Percentiles rank a stretch among this genome's conserved stretches.
These are phyloP conservation scores for Cheilosia soror DNA, from an alignment of 2,888 invertebrate species.

Conservation along the genomic window DNA sequence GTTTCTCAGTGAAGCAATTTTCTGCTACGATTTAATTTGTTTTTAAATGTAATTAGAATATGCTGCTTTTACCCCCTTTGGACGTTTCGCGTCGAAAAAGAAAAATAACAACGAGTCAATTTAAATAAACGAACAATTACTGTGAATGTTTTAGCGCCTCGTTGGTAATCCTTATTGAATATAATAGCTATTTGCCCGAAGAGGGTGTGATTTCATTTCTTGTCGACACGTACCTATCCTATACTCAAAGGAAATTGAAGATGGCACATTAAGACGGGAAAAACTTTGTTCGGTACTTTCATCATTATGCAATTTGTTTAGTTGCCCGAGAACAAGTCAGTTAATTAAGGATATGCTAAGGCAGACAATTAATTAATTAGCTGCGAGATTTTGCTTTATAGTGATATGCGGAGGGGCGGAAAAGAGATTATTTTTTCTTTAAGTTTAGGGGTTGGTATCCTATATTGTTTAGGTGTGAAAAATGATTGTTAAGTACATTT, in stretches of 20 bases:
- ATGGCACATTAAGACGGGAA: conserved; percentile 39
- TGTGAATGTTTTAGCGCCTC: conserved; percentile 20
- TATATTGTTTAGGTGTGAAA: background rate
- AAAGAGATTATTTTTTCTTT: background rate
- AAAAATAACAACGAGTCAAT: conserved; percentile 32
- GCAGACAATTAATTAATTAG: conserved; percentile 77
- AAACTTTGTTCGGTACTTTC: conserved; percentile 43
- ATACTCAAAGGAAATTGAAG: conserved; percentile 27
- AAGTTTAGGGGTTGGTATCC: background rate
- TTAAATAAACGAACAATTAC: conserved; percentile 54
- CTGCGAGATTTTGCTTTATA: conserved; percentile 31
- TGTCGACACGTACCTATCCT: conserved; percentile 14
- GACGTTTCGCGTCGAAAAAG: background rate
- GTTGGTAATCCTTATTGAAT: conserved; percentile 5
- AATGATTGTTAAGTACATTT: too few species aligned
- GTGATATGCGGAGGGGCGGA: background rate
- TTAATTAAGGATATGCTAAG: conserved; percentile 76
- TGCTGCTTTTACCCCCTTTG: conserved; percentile 3
- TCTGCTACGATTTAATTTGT: conserved; percentile 44
- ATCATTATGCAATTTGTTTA: conserved; percentile 44
- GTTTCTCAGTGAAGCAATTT: conserved; percentile 1
- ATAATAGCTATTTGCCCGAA: background rate
- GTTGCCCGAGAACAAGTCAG: conserved; percentile 67
- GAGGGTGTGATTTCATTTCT: conserved; percentile 7
- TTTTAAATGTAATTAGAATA: conserved; percentile 57